These are phyloP conservation scores for Myocastor coypus DNA, from an alignment of 2,113 vertebrate species.

Conservation along the genomic window DNA sequence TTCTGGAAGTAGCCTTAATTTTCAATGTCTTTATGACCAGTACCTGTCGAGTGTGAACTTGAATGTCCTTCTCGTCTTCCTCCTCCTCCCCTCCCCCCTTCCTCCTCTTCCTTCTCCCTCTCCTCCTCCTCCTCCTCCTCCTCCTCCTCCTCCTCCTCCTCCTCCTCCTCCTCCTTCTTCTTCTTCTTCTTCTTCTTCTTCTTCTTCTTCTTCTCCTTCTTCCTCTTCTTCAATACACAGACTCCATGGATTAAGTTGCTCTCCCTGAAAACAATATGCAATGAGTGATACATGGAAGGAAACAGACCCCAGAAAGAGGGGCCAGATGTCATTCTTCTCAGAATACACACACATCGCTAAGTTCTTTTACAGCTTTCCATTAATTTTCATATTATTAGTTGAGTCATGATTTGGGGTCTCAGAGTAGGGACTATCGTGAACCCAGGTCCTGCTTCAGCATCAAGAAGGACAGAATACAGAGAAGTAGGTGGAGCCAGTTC, in stretches of 20 bases:
- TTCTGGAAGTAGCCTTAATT: not conserved
- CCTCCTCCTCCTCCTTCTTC: too few relatives aligned
- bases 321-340: not conserved
- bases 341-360: not conserved
- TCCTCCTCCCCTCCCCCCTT: too few relatives aligned
- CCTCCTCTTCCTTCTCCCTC: too few relatives aligned
- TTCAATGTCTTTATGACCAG: not conserved
- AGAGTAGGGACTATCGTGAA: not conserved
- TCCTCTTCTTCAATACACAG: not conserved
- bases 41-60: not conserved
- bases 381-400: not conserved
- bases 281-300: not conserved
- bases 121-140: too few relatives aligned
- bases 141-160: too few relatives aligned
- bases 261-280: not conserved
- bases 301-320: not conserved
- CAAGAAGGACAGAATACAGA: not conserved
- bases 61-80: not conserved
- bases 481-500: slow-evolving; percentile 49
- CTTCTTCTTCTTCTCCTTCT: too few relatives aligned
- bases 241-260: not conserved
- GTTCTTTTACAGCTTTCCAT: not conserved
- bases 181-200: too few relatives aligned
- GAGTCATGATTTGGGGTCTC: not conserved
- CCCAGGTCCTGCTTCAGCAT: not conserved